Conservation (phyloP, 2,113 vertebrate species). For the Neodon shergylaensis region DNA sequence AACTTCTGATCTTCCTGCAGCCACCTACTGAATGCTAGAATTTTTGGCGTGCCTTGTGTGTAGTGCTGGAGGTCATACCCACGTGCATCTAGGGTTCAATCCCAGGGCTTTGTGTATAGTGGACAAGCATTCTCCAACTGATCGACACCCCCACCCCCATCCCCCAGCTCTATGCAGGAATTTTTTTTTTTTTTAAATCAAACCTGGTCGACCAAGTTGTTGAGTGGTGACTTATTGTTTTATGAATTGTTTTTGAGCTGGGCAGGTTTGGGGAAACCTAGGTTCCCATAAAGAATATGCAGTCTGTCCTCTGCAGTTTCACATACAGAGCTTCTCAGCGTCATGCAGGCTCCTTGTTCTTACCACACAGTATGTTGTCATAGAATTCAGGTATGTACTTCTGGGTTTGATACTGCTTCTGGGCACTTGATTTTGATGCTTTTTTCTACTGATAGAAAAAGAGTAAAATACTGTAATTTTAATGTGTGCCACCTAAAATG, state of each 20-base stretch:
- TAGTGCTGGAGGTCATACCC: not conserved
- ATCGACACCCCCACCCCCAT: not conserved
- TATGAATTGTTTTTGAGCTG: not conserved
- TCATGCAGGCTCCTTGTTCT: not conserved
- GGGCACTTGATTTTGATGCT: slow-evolving; percentile 8
- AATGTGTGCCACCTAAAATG: not conserved
- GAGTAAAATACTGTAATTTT: slow-evolving; percentile 17
- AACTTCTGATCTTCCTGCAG: not conserved
- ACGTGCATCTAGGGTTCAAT: not conserved
- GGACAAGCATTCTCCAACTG: not conserved
- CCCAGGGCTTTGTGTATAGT: not conserved
- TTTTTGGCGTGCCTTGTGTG: not conserved
- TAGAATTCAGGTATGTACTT: not conserved
- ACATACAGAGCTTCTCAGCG: not conserved
- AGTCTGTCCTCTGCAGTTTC: not conserved
- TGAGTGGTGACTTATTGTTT: not conserved
- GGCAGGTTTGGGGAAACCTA: not conserved
- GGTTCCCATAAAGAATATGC: not conserved
- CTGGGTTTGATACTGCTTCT: not conserved
- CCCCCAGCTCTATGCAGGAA: not conserved
- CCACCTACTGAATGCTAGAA: not conserved
- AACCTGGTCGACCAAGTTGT: not conserved
- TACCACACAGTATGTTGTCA: not conserved
- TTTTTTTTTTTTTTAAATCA: not conserved
- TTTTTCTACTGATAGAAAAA: slow-evolving; percentile 11